phyloP scores from a whole-genome alignment of 2,888 invertebrate species.

The Nowickia ferox region DNA sequence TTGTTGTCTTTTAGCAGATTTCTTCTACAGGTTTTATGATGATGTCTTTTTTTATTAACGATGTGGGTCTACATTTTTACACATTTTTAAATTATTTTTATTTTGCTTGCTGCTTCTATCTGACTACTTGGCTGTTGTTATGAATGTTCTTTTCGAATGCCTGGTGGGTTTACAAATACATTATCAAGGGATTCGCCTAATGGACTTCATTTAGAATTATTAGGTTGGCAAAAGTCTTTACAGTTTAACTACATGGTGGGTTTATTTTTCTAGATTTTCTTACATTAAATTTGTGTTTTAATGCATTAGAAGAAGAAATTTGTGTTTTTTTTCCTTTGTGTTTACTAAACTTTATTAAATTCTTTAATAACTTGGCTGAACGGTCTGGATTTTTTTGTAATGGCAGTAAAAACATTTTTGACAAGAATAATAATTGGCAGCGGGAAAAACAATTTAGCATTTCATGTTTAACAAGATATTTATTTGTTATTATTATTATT shows the following conservation, averaged over 20 bases:
- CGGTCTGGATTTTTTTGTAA: no score
- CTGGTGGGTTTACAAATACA: constrained; percentile 12
- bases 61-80: background rate
- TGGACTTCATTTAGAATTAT: constrained; percentile 25
- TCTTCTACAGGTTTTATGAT: no score
- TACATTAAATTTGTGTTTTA: background rate
- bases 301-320: background rate
- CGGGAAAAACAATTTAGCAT: no score
- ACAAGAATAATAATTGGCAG: no score
- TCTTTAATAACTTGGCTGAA: background rate
- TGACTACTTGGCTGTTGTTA: background rate
- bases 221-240: constrained; percentile 37
- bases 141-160: background rate
- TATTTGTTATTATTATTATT: no score
- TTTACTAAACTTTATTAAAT: background rate
- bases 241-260: background rate
- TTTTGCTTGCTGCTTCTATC: background rate
- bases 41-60: background rate
- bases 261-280: background rate
- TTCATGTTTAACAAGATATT: background rate
- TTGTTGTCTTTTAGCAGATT: no score
- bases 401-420: no score
- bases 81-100: background rate
- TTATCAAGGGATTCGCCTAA: constrained; percentile 29
- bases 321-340: background rate